These are phyloP conservation scores for Machimus rusticus DNA, from an alignment of 2,888 invertebrate genomes.

Conservation along the genomic window DNA sequence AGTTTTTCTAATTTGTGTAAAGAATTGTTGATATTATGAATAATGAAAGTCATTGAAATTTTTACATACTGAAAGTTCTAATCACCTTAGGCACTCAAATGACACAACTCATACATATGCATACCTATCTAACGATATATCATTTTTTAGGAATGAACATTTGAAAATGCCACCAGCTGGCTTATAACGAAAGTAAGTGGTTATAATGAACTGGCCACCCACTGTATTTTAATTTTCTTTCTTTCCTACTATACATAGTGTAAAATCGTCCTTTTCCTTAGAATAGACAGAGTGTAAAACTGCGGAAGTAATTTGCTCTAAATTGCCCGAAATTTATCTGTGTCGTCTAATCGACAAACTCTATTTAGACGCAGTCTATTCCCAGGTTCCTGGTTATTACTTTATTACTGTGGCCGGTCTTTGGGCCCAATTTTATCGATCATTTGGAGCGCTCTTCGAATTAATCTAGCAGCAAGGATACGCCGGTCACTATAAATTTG, in stretches of 20 bases:
- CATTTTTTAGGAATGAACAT: too few species aligned
- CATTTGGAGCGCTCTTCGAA: slow-evolving; percentile 3
- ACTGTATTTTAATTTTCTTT: too few species aligned
- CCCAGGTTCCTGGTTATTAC: background rate
- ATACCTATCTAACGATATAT: too few species aligned
- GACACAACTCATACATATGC: too few species aligned
- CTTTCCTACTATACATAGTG: background rate
- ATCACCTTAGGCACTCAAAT: too few species aligned
- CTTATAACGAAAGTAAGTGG: too few species aligned
- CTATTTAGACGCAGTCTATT: background rate
- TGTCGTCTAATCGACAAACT: background rate
- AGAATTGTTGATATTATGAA: too few species aligned
- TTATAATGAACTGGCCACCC: too few species aligned
- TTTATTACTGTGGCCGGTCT: background rate
- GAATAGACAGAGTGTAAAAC: background rate
- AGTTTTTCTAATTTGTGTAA: too few species aligned
- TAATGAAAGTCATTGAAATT: too few species aligned
- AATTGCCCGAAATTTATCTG: background rate
- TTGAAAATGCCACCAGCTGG: too few species aligned
- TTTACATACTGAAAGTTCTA: too few species aligned
- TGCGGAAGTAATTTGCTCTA: background rate
- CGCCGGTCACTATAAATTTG: slow-evolving; percentile 45
- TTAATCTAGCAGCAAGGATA: slow-evolving; percentile 30
- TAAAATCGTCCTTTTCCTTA: background rate
- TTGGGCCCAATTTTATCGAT: background rate